These are phyloP conservation scores for Microctonus brassicae DNA, from an alignment of 2,888 invertebrate species.

Conservation along the genomic window DNA sequence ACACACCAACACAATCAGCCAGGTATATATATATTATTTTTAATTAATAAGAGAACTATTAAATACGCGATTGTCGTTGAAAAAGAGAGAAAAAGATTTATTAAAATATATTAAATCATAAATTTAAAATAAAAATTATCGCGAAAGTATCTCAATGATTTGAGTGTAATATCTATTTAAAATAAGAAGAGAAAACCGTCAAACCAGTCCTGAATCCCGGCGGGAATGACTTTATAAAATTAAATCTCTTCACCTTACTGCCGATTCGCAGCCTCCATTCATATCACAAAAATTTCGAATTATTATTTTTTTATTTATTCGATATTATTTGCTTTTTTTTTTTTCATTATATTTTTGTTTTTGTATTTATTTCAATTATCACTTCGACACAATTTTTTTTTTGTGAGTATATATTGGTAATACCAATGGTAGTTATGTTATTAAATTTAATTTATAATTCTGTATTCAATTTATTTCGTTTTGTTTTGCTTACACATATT, in stretches of 20 bases:
- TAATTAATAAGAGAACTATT: slow-evolving; percentile 23
- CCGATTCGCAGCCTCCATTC: slow-evolving; percentile 43
- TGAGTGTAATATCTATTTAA: background rate
- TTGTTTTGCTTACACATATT: background rate
- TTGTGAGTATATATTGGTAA: slow-evolving; percentile 38
- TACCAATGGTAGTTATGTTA: slow-evolving; percentile 13
- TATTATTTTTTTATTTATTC: slow-evolving; percentile 35
- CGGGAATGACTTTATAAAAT: background rate
- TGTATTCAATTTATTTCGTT: slow-evolving; percentile 11
- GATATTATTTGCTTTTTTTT: slow-evolving; percentile 41
- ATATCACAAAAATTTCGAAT: slow-evolving; percentile 40
- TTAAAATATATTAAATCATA: slow-evolving; percentile 37
- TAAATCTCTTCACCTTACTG: slow-evolving; percentile 16
- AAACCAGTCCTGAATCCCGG: slow-evolving; percentile 35
- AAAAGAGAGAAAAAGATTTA: slow-evolving; percentile 20
- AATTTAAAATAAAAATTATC: slow-evolving; percentile 26
- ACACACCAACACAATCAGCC: slow-evolving; percentile 88
- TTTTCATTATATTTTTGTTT: slow-evolving; percentile 44
- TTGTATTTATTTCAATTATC: slow-evolving; percentile 7
- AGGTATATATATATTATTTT: slow-evolving; percentile 72
- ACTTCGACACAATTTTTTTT: background rate
- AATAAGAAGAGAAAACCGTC: slow-evolving; percentile 38
- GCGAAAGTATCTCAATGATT: slow-evolving; percentile 12
- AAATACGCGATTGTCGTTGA: background rate
- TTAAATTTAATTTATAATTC: background rate